Evolutionary conservation across 37 sponge, comb jelly and placozoan species (phyloP).

Genomic region (Spongilla lacustris): DNA sequence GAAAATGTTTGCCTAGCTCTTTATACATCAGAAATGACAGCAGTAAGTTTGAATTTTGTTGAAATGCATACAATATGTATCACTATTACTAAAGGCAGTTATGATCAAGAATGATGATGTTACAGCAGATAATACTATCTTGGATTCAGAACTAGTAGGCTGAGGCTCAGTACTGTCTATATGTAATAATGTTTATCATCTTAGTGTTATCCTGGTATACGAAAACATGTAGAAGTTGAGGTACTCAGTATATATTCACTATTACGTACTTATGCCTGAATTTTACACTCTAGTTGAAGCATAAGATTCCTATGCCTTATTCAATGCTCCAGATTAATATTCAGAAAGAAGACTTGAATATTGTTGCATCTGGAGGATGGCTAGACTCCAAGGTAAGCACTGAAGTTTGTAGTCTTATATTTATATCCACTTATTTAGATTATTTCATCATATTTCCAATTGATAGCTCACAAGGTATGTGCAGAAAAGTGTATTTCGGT

Average conservation of each 20-base stretch:
- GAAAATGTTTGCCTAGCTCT: too few species aligned
- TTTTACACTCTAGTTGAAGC: not conserved
- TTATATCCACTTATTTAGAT: not conserved
- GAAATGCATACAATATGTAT: not conserved
- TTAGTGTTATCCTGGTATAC: slow-evolving; percentile 1
- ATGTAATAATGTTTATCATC: not conserved
- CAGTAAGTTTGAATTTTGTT: too few species aligned
- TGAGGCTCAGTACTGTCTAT: not conserved
- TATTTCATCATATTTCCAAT: not conserved
- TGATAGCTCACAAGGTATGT: not conserved
- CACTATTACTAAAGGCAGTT: not conserved
- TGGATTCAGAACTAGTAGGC: not conserved
- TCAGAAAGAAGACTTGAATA: not conserved
- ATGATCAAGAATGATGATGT: not conserved
- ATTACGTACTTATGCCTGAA: slow-evolving; percentile 1
- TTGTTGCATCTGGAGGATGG: not conserved
- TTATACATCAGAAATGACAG: too few species aligned
- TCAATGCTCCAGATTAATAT: not conserved
- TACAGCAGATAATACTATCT: not conserved
- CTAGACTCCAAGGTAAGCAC: slow-evolving; percentile 1
- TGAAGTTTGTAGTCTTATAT: not conserved
- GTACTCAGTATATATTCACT: not conserved
- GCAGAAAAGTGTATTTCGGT: not conserved
- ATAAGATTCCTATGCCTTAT: not conserved
- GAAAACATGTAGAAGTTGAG: not conserved